Evolutionary conservation across 2,797 vertebrate species (phyloP).

Genomic region (Acrossocheilus wenchowensis): DNA sequence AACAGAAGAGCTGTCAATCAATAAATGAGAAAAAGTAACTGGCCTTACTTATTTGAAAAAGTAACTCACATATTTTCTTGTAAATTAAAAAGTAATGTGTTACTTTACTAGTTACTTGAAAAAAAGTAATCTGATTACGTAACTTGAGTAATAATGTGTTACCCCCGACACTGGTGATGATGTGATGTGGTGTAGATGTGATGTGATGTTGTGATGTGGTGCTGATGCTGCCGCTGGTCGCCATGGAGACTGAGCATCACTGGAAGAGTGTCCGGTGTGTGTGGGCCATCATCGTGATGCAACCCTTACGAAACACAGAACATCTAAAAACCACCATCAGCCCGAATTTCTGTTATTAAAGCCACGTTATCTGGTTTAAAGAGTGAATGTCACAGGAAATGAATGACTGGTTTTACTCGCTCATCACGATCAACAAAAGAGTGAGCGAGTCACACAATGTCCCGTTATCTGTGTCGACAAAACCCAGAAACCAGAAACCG

Average conservation of each 20-base stretch:
- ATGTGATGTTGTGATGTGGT: constrained; percentile 6
- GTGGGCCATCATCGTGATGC: constrained; percentile 57
- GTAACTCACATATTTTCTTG: too few species aligned
- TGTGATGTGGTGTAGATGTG: neutral
- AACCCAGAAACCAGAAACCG: neutral
- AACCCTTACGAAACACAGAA: constrained; percentile 59
- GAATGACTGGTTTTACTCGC: neutral
- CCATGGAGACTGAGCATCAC: constrained; percentile 58
- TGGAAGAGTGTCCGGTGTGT: constrained; percentile 39
- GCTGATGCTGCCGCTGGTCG: constrained; percentile 53
- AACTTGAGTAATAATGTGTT: too few species aligned
- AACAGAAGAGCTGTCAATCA: too few species aligned
- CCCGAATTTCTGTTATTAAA: neutral
- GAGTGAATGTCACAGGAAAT: neutral
- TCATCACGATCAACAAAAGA: neutral
- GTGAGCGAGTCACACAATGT: neutral
- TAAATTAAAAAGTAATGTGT: too few species aligned
- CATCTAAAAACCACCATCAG: neutral
- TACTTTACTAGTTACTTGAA: too few species aligned
- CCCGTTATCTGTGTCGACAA: neutral
- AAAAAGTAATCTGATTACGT: too few species aligned
- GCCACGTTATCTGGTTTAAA: neutral
- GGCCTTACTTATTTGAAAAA: too few species aligned
- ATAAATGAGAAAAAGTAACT: too few species aligned
- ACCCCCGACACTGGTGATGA: too few species aligned